A percentile compares a stretch with the other conserved stretches of the same genome.
These are phyloP conservation scores for Stercorarius parasiticus DNA, from an alignment of 2,113 vertebrate genomes.

Conservation along the genomic window DNA sequence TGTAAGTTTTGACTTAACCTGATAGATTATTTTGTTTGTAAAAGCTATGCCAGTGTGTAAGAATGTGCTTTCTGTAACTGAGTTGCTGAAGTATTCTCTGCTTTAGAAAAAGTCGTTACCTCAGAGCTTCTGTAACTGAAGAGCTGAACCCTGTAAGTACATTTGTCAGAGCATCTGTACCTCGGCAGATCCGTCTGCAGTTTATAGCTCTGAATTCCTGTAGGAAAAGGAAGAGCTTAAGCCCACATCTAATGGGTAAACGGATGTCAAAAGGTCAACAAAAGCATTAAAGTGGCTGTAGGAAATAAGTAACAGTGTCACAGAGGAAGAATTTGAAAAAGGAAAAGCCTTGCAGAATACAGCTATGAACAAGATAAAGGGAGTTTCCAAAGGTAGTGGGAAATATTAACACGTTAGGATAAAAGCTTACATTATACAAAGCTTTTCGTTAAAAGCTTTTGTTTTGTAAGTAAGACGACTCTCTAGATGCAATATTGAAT, in stretches of 20 bases:
- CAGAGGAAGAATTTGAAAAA: neutral
- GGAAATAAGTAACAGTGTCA: neutral
- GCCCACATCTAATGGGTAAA: neutral
- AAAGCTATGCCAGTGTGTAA: neutral
- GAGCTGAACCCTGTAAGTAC: neutral
- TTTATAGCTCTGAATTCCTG: neutral
- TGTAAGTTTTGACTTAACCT: neutral
- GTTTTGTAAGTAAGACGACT: neutral
- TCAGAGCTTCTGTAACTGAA: neutral
- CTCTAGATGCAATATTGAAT: accelerated
- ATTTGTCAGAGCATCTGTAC: neutral
- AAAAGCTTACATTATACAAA: neutral
- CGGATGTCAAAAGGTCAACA: neutral
- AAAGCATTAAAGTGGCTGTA: neutral
- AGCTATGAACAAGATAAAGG: neutral
- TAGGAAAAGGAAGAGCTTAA: neutral
- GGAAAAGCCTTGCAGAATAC: neutral
- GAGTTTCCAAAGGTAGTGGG: neutral
- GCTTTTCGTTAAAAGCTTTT: neutral
- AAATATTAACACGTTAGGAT: neutral
- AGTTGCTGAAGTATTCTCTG: neutral
- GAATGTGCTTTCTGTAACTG: neutral
- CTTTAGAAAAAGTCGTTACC: neutral
- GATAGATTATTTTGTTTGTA: neutral
- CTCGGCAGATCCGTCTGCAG: neutral